Base-by-base conservation (phyloP, 2,113 vertebrate species). In the Reinhardtius hippoglossoides region DNA sequence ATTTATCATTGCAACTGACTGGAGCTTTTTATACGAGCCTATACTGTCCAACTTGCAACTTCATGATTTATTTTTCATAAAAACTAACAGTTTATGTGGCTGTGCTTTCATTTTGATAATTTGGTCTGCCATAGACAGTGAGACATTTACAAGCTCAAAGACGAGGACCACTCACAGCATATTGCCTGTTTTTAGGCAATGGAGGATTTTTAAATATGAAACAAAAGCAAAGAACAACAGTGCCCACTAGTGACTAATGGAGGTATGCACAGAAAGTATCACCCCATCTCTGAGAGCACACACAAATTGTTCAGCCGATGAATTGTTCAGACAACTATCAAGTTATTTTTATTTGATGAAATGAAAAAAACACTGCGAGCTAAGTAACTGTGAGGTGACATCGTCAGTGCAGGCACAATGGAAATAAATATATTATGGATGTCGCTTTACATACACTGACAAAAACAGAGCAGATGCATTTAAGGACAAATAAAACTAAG, bases 191-290 rank as follows among this genome's bases (percentile, higher is more conserved):
- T 78, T 26, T 14, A 24, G 14, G 37, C 23, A 72, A 67, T 62
- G 9, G 56, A 71, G 58, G 46, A 72, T 2, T 20, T 78, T 6
- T 26, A 60, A 58, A n/a, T 1, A 0, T 16, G 14, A 63, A 14
- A 16, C 2, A 40, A 57, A 58, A 35, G 3, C 24, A 21, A 73
- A 69, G 63, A 10, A 57, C 68, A 72, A 83, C 67, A 81, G 75
- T 64, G 82, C 81, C 90, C 87, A 73, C 92, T 93, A 85, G 74
- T 88, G 92, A 44, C 26, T 1, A 65, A 70, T 35, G n/a, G 20
- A 58, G 9, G 55, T 6, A 65, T 9, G 15, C 14, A 71, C 69
- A 69, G 27, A 65, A 23, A 23, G n/a, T 55, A 52, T 37, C 10
- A 27, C 1, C 31, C 20, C 16, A 35, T 27, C 60, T 24, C 44